A percentile compares a stretch with the other conserved stretches of the same genome.
Conservation (phyloP, 2,888 invertebrate genomes). For the Tetragonisca angustula region DNA sequence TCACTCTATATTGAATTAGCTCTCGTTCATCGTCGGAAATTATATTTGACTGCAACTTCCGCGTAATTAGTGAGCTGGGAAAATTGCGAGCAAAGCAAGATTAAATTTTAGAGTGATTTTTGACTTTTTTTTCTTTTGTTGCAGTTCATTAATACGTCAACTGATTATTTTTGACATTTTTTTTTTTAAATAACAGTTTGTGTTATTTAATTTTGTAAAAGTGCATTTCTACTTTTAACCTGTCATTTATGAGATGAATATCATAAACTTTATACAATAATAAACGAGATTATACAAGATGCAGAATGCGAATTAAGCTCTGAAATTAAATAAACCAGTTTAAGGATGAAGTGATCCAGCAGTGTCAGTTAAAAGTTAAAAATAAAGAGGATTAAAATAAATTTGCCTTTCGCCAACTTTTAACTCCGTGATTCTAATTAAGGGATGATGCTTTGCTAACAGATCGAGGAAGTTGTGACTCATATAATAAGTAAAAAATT, state of each 20-base stretch:
- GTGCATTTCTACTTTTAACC: too few species aligned
- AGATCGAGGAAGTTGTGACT: not conserved
- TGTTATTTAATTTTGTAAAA: not conserved
- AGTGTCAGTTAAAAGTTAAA: too few species aligned
- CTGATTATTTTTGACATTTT: too few species aligned
- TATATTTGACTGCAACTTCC: constrained; percentile 61
- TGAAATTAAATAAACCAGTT: too few species aligned
- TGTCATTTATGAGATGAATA: too few species aligned
- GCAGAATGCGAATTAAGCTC: too few species aligned
- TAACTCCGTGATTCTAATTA: not conserved
- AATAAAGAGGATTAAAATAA: not conserved
- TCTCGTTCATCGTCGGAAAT: constrained; percentile 67
- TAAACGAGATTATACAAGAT: too few species aligned
- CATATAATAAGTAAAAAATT: not conserved
- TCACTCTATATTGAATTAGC: constrained; percentile 67
- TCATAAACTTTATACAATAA: too few species aligned
- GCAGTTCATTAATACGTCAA: not conserved
- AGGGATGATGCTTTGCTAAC: not conserved
- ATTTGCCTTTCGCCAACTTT: not conserved
- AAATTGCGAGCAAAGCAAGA: constrained; percentile 42
- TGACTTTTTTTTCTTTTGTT: not conserved
- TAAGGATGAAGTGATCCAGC: too few species aligned
- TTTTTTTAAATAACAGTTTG: not conserved
- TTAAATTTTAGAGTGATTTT: not conserved
- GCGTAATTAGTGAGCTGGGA: constrained; percentile 46